Conservation (phyloP, 2,888 invertebrate species). For the Panzeria rudis region DNA sequence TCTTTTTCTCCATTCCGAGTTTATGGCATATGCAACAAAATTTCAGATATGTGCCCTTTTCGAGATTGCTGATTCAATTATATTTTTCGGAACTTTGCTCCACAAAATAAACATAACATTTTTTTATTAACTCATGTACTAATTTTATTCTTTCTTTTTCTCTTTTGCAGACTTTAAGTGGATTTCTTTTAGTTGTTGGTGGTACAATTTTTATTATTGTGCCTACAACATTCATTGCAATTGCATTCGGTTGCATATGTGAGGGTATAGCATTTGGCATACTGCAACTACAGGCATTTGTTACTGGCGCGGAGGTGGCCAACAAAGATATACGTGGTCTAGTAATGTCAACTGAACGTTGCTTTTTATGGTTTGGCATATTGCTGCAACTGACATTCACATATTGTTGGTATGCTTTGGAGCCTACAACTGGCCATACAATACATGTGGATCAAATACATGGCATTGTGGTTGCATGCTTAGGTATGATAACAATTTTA, state of each 20-base stretch:
- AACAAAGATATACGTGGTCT: constrained; percentile 79
- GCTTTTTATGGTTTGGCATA: constrained; percentile 81
- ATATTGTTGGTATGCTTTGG: constrained; percentile 77
- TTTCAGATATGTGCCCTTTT: too few species aligned
- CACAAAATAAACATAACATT: too few species aligned
- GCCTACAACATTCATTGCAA: constrained; percentile 75
- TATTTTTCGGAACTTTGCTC: too few species aligned
- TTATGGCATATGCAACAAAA: too few species aligned
- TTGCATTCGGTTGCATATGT: constrained; percentile 77
- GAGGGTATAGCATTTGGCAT: constrained; percentile 81
- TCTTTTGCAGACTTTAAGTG: constrained; percentile 77
- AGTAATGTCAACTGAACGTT: constrained; percentile 79
- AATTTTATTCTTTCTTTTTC: constrained; percentile 14
- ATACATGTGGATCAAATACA: constrained; percentile 81
- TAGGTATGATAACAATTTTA: constrained; percentile 78
- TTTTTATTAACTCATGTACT: background rate
- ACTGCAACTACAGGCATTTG: constrained; percentile 79
- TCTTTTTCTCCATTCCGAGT: too few species aligned
- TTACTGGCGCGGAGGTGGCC: constrained; percentile 79
- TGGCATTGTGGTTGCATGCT: constrained; percentile 76
- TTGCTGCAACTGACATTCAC: constrained; percentile 79
- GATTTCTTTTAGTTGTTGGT: constrained; percentile 78
- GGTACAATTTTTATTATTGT: constrained; percentile 77
- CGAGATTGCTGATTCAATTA: too few species aligned
- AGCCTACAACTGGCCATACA: constrained; percentile 70